Base-by-base conservation (phyloP, 2,113 vertebrate genomes). In the Gnathonemus longibarbis region DNA sequence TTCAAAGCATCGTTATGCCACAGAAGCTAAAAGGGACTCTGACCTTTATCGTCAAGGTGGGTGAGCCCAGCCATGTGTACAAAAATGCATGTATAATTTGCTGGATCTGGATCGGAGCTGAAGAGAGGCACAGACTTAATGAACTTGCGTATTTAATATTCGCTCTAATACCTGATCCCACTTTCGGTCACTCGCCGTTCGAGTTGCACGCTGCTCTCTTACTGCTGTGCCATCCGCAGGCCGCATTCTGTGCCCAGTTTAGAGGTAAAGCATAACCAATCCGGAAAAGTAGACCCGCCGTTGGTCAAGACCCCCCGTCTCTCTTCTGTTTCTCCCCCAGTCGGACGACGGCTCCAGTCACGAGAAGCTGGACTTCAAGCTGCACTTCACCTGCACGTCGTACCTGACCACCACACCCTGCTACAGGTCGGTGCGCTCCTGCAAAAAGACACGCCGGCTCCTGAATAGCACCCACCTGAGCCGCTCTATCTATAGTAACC, bases 1-100 rank as follows among this genome's bases (percentile, higher is more conserved):
- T 99, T 89, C 97, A 99, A 95, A 99, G 98, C 94, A 98, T 99
- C 42, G 93, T 97, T 89, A 98, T 97, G 97, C 96, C 98, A n/a
- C 98, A 99, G 96, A 99, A 99, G 93, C 97, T 99, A 92, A 99
- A 99, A 94, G 98, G 98, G 94, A 99, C 98, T 0, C 94, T 99
- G 91, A 97, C 98, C 87, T 99, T 99, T 94, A 99, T 99, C 87
- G 97, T 98, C 91, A 99, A 99, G 97, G 98, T 99, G 91, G 88
- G 93, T 89, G 90, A 89, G 84, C 5, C 62, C 13, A 31, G 17
- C 87, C 39, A 52, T n/a, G 53, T 24, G 10, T 70, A 31, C 10
- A 70, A 27, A 70, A 31, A 31, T 70, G 5, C 62, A 70, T 31
- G 62, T 31, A 5, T 70, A 31, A 70, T 31, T 70, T 27, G 9